Conservation (phyloP, 2,888 invertebrate genomes). For the Serrognathus titanus region DNA sequence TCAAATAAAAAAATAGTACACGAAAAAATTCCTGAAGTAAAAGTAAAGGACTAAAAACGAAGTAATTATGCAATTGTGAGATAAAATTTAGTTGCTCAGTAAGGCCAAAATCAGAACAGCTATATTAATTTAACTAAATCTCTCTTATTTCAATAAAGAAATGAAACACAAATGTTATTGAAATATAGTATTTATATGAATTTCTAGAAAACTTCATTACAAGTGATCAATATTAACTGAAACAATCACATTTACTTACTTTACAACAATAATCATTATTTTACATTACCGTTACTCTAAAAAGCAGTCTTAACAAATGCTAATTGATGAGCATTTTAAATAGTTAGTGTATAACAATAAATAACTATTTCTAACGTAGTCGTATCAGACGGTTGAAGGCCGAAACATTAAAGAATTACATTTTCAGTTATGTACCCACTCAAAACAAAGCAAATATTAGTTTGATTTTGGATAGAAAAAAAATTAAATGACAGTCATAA, state of each 20-base stretch:
- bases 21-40: no score
- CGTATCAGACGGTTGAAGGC: neutral
- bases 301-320: slow-evolving; percentile 16
- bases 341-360: slow-evolving; percentile 10
- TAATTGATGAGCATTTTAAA: slow-evolving; percentile 12
- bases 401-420: neutral
- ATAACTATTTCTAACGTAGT: slow-evolving; percentile 1
- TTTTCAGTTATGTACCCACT: no score
- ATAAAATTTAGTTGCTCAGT: no score
- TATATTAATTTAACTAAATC: no score
- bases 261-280: slow-evolving; percentile 4
- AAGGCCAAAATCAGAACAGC: no score
- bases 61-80: no score
- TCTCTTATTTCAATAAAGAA: neutral
- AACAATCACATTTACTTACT: slow-evolving; percentile 5
- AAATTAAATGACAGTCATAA: no score
- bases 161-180: neutral
- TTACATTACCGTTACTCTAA: slow-evolving; percentile 9
- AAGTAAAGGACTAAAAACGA: no score
- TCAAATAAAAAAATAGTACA: no score
- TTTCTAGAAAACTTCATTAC: slow-evolving; percentile 11
- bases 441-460: no score
- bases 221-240: slow-evolving; percentile 8
- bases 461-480: no score
- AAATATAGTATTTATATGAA: slow-evolving; percentile 2